Base-by-base conservation (phyloP, 2,797 vertebrate species). In the Pipistrellus nathusii region DNA sequence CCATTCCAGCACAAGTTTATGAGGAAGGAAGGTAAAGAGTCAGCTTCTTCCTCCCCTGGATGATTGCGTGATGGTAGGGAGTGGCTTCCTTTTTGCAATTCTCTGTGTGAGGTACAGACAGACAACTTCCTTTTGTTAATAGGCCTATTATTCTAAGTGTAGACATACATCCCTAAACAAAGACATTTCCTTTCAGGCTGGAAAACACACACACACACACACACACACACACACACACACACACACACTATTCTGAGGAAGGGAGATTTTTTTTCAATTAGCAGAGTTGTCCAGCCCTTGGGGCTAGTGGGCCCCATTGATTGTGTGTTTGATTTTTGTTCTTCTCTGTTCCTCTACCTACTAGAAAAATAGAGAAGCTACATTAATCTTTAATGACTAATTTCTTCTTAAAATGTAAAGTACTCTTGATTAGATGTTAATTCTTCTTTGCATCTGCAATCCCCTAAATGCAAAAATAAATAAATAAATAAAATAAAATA, bases 71-170 rank as follows among this genome's bases (percentile, higher is more conserved):
- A 14, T 53, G 32, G 64, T 27, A 77, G 81, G 72, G n/a, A 51
- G 35, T 35, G 73, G 51, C 59, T 89, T 88, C 81, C 55, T 66
- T 68, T 86, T 73, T 64, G n/a, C 90, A 78, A 17, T 68, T 88
- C 18, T n/a, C 57, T 66, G 11, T 44, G 35, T 18, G 53, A 85
- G 7, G 27, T 46, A 23, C 38, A 81, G 81, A n/a, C 53, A 86
- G 81, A 27, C 59, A 25, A 55, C 66, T 91, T 94, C 20, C 64
- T 83, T 69, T 82, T 86, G 80, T 78, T 88, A 91, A 81, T 27
- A 77, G 57, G 41, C 32, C 38, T 78, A 12, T 78, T 81, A 62
- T 23, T 7, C 41, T 35, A 69, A 84, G 55, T 55, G 35, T n/a
- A 87, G 7, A 53, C n/a, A 32, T 35, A 12, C 38, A 6, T 68